A percentile compares a stretch with the other conserved stretches of the same genome.
These are phyloP conservation scores for Condylostylus longicornis DNA, from an alignment of 1,140 invertebrate genomes.

Conservation along the genomic window DNA sequence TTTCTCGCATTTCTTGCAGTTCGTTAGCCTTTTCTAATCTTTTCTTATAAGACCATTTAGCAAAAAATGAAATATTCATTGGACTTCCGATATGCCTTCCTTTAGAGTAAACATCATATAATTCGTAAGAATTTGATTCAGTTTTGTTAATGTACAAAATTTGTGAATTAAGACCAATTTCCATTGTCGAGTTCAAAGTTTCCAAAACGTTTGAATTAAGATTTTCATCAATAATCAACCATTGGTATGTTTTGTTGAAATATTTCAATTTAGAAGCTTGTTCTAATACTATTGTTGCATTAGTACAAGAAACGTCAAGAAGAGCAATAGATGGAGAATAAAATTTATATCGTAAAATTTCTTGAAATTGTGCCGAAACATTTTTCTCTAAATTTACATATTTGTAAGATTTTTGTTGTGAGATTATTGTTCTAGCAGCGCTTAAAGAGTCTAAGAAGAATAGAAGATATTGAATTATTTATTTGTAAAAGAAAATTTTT, in stretches of 20 bases:
- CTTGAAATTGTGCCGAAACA: too few relatives aligned
- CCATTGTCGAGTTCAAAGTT: constrained; percentile 12
- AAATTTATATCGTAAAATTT: too few relatives aligned
- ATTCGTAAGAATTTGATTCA: constrained; percentile 4
- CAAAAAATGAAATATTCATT: constrained; percentile 4
- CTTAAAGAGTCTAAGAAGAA: too few relatives aligned
- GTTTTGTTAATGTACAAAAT: constrained; percentile 18
- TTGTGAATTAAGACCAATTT: constrained; percentile 19
- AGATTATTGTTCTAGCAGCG: too few relatives aligned
- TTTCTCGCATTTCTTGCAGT: constrained; percentile 18
- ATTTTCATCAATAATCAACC: constrained; percentile 16
- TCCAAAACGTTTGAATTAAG: constrained; percentile 6
- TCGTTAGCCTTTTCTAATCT: constrained; percentile 2
- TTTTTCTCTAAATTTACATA: too few relatives aligned
- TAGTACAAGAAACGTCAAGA: too few relatives aligned
- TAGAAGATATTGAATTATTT: too few relatives aligned
- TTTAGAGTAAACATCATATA: constrained; percentile 25
- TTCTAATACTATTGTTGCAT: constrained; percentile 6
- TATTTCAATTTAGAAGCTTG: constrained; percentile 13
- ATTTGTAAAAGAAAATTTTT: too few relatives aligned
- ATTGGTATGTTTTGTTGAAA: constrained; percentile 26
- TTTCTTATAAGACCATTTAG: not conserved
- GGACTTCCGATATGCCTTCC: constrained; percentile 14
- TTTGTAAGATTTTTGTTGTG: too few relatives aligned
- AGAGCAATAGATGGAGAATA: too few relatives aligned